Percentiles rank a stretch among this genome's conserved stretches.
These are phyloP conservation scores for Drosophila arawakana DNA, from an alignment of 1,140 invertebrate species.

Conservation along the genomic window DNA sequence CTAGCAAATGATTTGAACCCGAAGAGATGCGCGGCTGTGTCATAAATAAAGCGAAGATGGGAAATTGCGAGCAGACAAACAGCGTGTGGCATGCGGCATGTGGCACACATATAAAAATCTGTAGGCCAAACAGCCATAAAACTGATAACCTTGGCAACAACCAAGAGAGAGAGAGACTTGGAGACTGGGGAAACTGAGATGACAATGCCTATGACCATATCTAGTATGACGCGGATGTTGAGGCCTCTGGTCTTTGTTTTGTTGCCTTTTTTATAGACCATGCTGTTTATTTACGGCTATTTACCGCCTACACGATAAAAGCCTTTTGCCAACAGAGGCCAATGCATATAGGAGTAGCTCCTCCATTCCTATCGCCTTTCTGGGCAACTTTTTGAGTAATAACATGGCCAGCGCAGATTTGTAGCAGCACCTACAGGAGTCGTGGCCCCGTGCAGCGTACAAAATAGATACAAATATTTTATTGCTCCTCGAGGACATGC, in stretches of 20 bases:
- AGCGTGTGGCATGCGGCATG: conserved; percentile 54
- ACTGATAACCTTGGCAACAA: conserved; percentile 74
- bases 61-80: conserved; percentile 42
- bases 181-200: conserved; percentile 17
- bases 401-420: conserved; percentile 67
- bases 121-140: conserved; percentile 71
- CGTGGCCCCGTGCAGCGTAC: conserved; percentile 25
- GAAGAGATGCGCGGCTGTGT: conserved; percentile 6
- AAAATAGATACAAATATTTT: conserved; percentile 81
- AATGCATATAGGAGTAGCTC: conserved; percentile 53
- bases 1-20: conserved; percentile 4
- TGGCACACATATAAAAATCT: conserved; percentile 62
- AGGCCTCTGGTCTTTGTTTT: conserved; percentile 39
- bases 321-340: conserved; percentile 55
- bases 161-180: conserved; percentile 5
- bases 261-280: conserved; percentile 66
- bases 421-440: conserved; percentile 49
- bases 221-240: conserved; percentile 14
- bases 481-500: conserved; percentile 77
- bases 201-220: conserved; percentile 55
- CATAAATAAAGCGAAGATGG: conserved; percentile 25
- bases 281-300: conserved; percentile 77
- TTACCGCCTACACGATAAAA: conserved; percentile 80
- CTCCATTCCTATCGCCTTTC: background rate
- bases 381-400: conserved; percentile 72